phyloP scores from a whole-genome alignment of 2,797 vertebrate species.

The Lithobates sylvaticus region DNA sequence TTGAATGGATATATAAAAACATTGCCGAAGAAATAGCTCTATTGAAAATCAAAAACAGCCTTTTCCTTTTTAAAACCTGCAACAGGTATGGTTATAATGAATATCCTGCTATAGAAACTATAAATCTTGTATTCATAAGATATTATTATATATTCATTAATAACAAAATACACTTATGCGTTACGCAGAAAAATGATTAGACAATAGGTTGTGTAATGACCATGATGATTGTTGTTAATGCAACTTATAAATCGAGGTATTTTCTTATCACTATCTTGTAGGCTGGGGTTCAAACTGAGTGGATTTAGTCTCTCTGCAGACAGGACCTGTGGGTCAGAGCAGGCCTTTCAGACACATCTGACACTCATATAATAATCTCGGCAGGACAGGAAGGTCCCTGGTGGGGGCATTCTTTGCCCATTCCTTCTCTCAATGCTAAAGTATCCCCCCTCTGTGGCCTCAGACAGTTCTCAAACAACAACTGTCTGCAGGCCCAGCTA shows the following conservation, averaged over 20 bases:
- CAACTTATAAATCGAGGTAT: not conserved
- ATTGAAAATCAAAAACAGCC: too few relatives aligned
- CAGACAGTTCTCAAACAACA: conserved; percentile 80
- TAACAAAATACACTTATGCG: not conserved
- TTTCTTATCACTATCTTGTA: not conserved
- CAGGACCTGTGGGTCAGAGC: conserved; percentile 54
- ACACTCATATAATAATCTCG: conserved; percentile 63
- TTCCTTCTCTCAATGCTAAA: conserved; percentile 50
- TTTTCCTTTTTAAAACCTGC: too few relatives aligned
- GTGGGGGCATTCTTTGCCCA: conserved; percentile 60
- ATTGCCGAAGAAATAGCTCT: not conserved
- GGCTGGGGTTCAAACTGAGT: conserved; percentile 3
- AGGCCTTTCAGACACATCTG: conserved; percentile 56
- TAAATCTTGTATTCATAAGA: not conserved
- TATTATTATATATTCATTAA: too few relatives aligned
- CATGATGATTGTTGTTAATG: not conserved
- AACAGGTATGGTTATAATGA: too few relatives aligned
- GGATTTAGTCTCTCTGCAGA: conserved; percentile 56
- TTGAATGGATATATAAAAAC: not conserved
- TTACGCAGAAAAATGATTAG: too few relatives aligned
- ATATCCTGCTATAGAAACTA: too few relatives aligned
- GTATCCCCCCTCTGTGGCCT: conserved; percentile 70
- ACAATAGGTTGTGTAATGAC: not conserved
- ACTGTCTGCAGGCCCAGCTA: conserved; percentile 77
- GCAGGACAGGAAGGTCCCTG: conserved; percentile 69